A percentile compares a stretch with the other conserved stretches of the same genome.
phyloP scores from a whole-genome alignment of 2,797 vertebrate species.

The Rhinophrynus dorsalis region DNA sequence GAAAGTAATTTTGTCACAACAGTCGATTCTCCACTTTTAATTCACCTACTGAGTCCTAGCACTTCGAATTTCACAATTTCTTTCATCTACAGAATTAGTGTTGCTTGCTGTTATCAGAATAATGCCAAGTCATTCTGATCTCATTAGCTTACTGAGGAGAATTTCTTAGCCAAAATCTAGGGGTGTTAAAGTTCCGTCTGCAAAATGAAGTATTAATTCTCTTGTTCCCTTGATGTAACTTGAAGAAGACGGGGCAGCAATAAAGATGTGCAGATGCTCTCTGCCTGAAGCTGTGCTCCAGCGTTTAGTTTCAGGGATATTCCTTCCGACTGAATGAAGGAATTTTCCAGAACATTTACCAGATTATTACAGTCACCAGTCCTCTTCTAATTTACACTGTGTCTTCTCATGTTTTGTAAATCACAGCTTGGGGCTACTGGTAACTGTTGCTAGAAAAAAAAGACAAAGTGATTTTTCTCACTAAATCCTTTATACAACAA shows the following conservation, averaged over 20 bases:
- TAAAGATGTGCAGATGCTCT: constrained; percentile 52
- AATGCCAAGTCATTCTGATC: background rate
- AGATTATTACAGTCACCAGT: constrained; percentile 64
- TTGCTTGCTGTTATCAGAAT: background rate
- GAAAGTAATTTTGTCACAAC: constrained; percentile 3
- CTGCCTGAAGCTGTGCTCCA: constrained; percentile 57
- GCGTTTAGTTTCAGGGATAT: constrained; percentile 52
- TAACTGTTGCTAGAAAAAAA: constrained; percentile 44
- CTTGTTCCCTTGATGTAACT: background rate
- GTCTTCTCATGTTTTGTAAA: constrained; percentile 50
- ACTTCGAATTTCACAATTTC: background rate
- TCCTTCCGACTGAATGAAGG: constrained; percentile 62
- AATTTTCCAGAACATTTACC: constrained; percentile 69
- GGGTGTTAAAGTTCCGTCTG: background rate
- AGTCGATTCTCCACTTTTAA: constrained; percentile 1
- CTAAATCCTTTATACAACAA: no score
- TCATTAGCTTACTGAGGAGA: background rate
- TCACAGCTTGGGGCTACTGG: constrained; percentile 52
- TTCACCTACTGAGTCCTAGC: background rate
- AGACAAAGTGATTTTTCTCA: background rate
- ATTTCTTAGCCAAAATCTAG: background rate
- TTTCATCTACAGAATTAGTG: background rate
- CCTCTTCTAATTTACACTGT: constrained; percentile 39
- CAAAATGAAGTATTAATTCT: background rate
- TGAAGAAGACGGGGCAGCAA: constrained; percentile 19